phyloP scores from a whole-genome alignment of 2,888 invertebrate genomes.

The Eumacrocentrus americanus region DNA sequence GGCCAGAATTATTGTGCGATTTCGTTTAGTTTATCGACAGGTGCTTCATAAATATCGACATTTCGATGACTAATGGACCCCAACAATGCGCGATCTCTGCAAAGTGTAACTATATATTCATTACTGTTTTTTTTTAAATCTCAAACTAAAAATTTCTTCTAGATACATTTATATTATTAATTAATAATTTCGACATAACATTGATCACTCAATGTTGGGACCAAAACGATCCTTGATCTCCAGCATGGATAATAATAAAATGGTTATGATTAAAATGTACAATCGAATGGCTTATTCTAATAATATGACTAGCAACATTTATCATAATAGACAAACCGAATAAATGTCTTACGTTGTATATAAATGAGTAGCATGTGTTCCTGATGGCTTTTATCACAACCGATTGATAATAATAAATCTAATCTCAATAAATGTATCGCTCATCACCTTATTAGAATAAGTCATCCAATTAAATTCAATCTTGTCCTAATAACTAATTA shows the following conservation, averaged over 20 bases:
- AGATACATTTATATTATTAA: conserved; percentile 6
- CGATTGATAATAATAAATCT: conserved; percentile 29
- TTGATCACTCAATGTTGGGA: conserved; percentile 9
- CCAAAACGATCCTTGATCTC: conserved; percentile 7
- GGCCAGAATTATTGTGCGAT: conserved; percentile 19
- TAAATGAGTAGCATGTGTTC: conserved; percentile 34
- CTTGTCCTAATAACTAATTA: conserved; percentile 32
- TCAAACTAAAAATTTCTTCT: conserved; percentile 11
- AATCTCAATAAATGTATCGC: conserved; percentile 33
- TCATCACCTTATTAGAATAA: conserved; percentile 39
- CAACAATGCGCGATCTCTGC: conserved; percentile 23
- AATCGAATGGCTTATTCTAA: conserved; percentile 39
- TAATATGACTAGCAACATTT: conserved; percentile 37
- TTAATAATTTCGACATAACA: neutral
- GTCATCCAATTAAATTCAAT: conserved; percentile 38
- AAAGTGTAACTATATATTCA: neutral
- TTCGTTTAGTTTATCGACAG: conserved; percentile 29
- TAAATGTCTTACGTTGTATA: conserved; percentile 29
- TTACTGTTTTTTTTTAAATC: conserved; percentile 7
- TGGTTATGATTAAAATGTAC: conserved; percentile 25
- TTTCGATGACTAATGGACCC: conserved; percentile 40
- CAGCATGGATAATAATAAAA: conserved; percentile 4
- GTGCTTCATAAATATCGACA: conserved; percentile 37
- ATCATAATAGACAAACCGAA: conserved; percentile 25
- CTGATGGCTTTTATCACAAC: conserved; percentile 14